Evolutionary conservation across 2,888 invertebrate genomes (phyloP).

Genomic region (Oscheius sp.): DNA sequence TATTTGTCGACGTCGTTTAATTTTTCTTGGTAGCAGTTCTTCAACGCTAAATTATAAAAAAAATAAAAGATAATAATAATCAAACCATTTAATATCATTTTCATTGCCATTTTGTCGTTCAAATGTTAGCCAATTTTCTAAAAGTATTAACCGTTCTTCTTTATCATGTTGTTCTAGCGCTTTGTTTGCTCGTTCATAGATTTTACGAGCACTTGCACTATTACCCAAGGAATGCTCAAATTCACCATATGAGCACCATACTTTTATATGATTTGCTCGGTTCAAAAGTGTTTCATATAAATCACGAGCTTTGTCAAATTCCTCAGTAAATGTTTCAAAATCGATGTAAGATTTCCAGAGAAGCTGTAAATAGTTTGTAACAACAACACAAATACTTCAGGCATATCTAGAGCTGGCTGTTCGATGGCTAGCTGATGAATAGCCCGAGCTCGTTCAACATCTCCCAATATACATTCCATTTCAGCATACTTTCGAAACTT

Average conservation of each 20-base stretch:
- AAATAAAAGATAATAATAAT: not conserved
- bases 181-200: slow-evolving; percentile 80
- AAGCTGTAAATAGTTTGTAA: slow-evolving; percentile 71
- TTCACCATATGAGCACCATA: slow-evolving; percentile 96
- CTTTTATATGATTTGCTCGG: slow-evolving; percentile 93
- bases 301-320: slow-evolving; percentile 85
- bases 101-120: slow-evolving; percentile 77
- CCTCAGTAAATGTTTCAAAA: slow-evolving; percentile 93
- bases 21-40: slow-evolving; percentile 85
- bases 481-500: slow-evolving; percentile 81
- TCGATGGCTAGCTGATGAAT: slow-evolving; percentile 93
- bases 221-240: slow-evolving; percentile 80
- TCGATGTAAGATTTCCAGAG: slow-evolving; percentile 99
- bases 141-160: slow-evolving; percentile 87
- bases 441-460: slow-evolving; percentile 87
- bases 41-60: slow-evolving; percentile 46
- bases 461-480: slow-evolving; percentile 91
- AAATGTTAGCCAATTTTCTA: slow-evolving; percentile 95
- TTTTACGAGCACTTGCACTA: slow-evolving; percentile 72
- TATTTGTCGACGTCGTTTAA: slow-evolving; percentile 92
- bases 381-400: slow-evolving; percentile 76
- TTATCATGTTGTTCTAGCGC: slow-evolving; percentile 79
- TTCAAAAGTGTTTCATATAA: slow-evolving; percentile 90
- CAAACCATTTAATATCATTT: slow-evolving; percentile 33
- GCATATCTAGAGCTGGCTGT: slow-evolving; percentile 94